Conservation (phyloP, 2,113 vertebrate genomes). For the Pteronura brasiliensis region DNA sequence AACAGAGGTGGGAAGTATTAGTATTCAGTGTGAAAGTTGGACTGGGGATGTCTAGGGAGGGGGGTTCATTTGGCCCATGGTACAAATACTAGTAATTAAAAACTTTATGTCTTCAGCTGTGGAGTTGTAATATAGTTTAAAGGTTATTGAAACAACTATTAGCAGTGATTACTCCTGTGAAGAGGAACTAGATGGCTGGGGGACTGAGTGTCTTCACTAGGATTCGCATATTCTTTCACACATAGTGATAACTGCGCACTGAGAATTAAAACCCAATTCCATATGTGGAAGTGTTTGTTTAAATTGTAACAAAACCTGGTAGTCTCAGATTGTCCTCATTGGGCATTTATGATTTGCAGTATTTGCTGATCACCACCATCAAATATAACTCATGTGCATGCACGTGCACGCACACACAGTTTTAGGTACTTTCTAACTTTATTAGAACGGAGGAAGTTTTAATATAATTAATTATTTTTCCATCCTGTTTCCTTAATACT, state of each 20-base stretch:
- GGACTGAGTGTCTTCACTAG: neutral
- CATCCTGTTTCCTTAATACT: neutral
- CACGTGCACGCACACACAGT: neutral
- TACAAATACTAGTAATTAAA: neutral
- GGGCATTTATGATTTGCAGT: neutral
- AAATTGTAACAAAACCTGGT: neutral
- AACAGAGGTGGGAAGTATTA: neutral
- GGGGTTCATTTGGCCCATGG: neutral
- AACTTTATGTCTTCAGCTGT: neutral
- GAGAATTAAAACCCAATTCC: neutral
- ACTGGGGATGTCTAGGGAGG: neutral
- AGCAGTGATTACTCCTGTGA: neutral
- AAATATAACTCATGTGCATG: neutral
- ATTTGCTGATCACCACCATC: neutral
- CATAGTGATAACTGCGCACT: neutral
- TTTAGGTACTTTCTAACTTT: neutral
- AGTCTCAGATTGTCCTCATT: neutral
- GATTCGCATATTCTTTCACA: neutral
- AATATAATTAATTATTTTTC: constrained; percentile 15
- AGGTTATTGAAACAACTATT: constrained; percentile 34
- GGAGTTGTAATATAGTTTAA: neutral
- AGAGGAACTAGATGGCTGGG: neutral
- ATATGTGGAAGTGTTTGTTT: neutral
- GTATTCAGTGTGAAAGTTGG: neutral
- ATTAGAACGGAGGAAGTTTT: neutral